Base-by-base conservation (phyloP, 2,113 vertebrate genomes). In the Oncorhynchus clarkii region DNA sequence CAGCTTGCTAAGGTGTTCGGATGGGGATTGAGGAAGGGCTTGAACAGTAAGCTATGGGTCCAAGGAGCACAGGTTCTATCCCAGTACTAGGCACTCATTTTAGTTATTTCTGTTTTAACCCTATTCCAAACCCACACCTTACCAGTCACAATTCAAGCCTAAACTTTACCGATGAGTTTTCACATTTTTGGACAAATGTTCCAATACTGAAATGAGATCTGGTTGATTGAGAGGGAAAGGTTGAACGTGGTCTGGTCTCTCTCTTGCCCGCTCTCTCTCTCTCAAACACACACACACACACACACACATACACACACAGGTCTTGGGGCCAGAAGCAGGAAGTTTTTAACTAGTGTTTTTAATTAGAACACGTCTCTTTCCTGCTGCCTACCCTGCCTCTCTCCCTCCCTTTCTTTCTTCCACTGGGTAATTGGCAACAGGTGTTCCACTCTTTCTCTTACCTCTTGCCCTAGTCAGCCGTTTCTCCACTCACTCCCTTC, bases 291-390 rank as follows among this genome's bases (percentile, higher is more conserved):
- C 20, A 72, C 75, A 62, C 39, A 78, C 27, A 65, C 51, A 75
- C 34, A 75, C 67, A 78, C 39, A 49, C 24, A 67, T 66, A 60
- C 69, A 69, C 86, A 88, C 93, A 93, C 34, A 92, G 93, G 93
- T 91, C 91, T 92, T 81, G 82, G 88, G 93, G 87, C 78, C 93
- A 94, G 89, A 93, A 94, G 94, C 96, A 98, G 97, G 97, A 99
- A 97, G 96, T 96, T 96, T 98, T 97, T 96, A 98, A 97, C 94
- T 95, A 95, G 93, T 96, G 95, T 89, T 96, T 96, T 97, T 97
- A 96, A 99, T 99, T 99, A 98, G 95, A 94, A 92, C 93, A 95
- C 93, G 94, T 97, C 96, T 96, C 96, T 96, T 97, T 98, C 97
- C 97, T 95, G 96, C 95, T 91, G 94, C 91, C 95, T 91, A 94